Evolutionary conservation across 2,888 invertebrate genomes (phyloP).

Genomic region (Drosophila fungiperda): DNA sequence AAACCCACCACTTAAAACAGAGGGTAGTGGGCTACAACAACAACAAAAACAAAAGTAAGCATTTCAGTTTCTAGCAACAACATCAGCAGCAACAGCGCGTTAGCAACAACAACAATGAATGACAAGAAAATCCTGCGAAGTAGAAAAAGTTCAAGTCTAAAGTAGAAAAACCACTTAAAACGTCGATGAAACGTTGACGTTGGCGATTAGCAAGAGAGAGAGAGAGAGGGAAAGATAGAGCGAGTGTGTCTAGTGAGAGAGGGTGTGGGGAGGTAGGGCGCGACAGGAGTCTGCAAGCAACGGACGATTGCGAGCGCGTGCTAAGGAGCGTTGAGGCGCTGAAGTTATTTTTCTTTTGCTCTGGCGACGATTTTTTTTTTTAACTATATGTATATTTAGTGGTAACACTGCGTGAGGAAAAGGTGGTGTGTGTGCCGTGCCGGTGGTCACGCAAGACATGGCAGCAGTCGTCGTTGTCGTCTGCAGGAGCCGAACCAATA

Average conservation of each 20-base stretch:
- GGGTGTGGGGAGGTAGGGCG: slow-evolving; percentile 10
- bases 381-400: slow-evolving; percentile 69
- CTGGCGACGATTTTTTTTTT: slow-evolving; percentile 45
- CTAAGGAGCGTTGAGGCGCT: slow-evolving; percentile 53
- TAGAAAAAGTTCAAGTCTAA: slow-evolving; percentile 72
- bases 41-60: slow-evolving; percentile 59
- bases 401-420: slow-evolving; percentile 57
- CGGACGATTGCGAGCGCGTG: slow-evolving; percentile 57
- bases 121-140: slow-evolving; percentile 76
- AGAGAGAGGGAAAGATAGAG: slow-evolving; percentile 12
- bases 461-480: slow-evolving; percentile 30
- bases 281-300: slow-evolving; percentile 65
- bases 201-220: slow-evolving; percentile 32
- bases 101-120: slow-evolving; percentile 42
- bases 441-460: slow-evolving; percentile 80
- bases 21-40: slow-evolving; percentile 64
- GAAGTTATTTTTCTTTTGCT: slow-evolving; percentile 36
- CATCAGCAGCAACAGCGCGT: slow-evolving; percentile 28
- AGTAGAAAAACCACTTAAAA: slow-evolving; percentile 81
- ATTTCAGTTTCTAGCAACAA: slow-evolving; percentile 62
- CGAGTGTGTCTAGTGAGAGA: neutral
- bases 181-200: slow-evolving; percentile 69
- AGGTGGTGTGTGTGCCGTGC: slow-evolving; percentile 52
- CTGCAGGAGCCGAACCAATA: slow-evolving; percentile 52
- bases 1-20: slow-evolving; percentile 74